These are phyloP conservation scores for Kryptolebias ocellatus DNA, from an alignment of 2,797 vertebrate species.

Conservation along the genomic window DNA sequence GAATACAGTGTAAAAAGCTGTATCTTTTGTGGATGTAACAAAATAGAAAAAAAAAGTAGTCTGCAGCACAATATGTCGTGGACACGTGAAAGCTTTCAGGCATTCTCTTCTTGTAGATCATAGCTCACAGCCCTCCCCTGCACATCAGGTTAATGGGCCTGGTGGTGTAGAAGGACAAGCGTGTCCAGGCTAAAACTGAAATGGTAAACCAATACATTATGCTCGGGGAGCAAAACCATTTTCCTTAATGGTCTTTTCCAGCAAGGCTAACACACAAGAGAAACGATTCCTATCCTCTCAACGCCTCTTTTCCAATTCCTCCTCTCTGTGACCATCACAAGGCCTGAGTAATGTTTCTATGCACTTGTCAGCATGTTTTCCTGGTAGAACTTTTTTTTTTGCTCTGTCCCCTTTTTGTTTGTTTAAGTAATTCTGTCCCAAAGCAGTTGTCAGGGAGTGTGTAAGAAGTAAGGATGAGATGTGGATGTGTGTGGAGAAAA, in stretches of 20 bases:
- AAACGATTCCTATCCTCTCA: constrained; percentile 75
- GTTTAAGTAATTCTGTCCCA: constrained; percentile 68
- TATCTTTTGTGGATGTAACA: constrained; percentile 83
- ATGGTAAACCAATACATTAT: constrained; percentile 84
- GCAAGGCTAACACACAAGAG: constrained; percentile 78
- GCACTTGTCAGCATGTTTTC: constrained; percentile 84
- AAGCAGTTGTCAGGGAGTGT: constrained; percentile 75
- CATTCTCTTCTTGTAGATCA: constrained; percentile 76
- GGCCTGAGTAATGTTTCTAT: constrained; percentile 84
- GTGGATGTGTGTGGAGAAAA: constrained; percentile 54
- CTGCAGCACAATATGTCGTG: constrained; percentile 82
- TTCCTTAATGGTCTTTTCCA: constrained; percentile 82
- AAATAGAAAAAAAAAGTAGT: constrained; percentile 79
- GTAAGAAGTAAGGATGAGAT: constrained; percentile 59
- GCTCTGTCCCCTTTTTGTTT: constrained; percentile 67
- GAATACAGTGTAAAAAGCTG: constrained; percentile 81
- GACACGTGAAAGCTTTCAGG: constrained; percentile 83
- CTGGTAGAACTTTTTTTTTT: constrained; percentile 69
- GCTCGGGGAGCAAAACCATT: constrained; percentile 78
- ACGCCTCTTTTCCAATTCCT: constrained; percentile 76
- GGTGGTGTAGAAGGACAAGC: constrained; percentile 80
- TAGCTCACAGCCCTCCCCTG: constrained; percentile 75
- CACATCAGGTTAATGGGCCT: constrained; percentile 83
- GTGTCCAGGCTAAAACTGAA: constrained; percentile 79
- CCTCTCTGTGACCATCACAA: constrained; percentile 77